Conservation (phyloP, 2,888 invertebrate species). For the Nasonia oneida region DNA sequence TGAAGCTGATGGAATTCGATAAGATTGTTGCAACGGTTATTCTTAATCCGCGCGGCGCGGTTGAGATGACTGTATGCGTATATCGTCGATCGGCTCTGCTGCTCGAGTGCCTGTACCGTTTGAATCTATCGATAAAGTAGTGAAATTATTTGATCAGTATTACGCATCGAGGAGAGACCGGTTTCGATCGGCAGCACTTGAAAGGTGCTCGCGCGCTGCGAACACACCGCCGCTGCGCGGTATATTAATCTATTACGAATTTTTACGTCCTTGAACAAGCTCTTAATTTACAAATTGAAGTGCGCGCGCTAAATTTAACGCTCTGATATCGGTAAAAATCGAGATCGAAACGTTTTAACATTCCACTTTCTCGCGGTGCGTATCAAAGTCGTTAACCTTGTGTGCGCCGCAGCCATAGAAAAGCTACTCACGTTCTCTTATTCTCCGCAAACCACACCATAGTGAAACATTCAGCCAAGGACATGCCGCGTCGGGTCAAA, state of each 20-base stretch:
- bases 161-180: neutral
- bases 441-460: no score
- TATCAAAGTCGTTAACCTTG: neutral
- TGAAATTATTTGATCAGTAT: slow-evolving; percentile 42
- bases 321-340: neutral
- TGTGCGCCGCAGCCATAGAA: no score
- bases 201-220: neutral
- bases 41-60: neutral
- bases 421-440: no score
- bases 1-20: neutral
- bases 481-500: neutral
- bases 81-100: neutral
- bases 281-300: slow-evolving; percentile 7
- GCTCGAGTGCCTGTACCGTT: neutral
- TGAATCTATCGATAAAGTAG: slow-evolving; percentile 10
- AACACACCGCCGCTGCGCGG: no score
- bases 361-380: neutral
- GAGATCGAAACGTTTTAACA: neutral
- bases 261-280: slow-evolving; percentile 19
- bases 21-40: neutral
- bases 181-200: slow-evolving; percentile 40
- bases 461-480: no score
- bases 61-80: neutral
- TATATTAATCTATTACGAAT: neutral
- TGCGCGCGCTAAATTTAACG: neutral